Evolutionary conservation across 2,113 vertebrate genomes (phyloP).

Genomic region (Stomatorhinus ivindoensis): DNA sequence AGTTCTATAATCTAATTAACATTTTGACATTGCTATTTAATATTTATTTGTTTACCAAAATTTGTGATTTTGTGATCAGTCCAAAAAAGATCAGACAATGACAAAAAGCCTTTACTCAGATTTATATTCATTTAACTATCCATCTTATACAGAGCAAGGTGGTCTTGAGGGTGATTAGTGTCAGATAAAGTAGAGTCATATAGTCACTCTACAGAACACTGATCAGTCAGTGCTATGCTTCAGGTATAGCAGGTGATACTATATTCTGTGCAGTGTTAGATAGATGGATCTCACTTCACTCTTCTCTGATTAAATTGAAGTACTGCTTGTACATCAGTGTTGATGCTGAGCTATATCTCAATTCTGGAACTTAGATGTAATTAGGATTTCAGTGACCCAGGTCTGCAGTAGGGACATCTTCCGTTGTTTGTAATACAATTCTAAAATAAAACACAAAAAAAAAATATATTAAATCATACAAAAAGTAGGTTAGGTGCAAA

Average conservation of each 20-base stretch:
- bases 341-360: not conserved
- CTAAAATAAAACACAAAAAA: not conserved
- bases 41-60: not conserved
- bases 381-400: not conserved
- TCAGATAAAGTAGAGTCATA: not conserved
- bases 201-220: not conserved
- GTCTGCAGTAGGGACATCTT: not conserved
- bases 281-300: not conserved
- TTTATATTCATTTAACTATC: not conserved
- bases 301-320: not conserved
- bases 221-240: not conserved
- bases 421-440: constrained; percentile 1
- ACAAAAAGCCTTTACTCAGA: too few relatives aligned
- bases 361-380: not conserved
- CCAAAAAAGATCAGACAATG: not conserved
- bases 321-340: not conserved
- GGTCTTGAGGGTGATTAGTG: not conserved
- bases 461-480: too few relatives aligned
- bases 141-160: not conserved
- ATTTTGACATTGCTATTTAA: not conserved
- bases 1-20: not conserved
- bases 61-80: not conserved
- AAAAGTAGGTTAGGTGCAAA: not conserved
- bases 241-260: not conserved
- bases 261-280: not conserved